A percentile compares a stretch with the other conserved stretches of the same genome.
Evolutionary conservation across 1,140 invertebrate genomes (phyloP).

Genomic region (Prorops nasuta): DNA sequence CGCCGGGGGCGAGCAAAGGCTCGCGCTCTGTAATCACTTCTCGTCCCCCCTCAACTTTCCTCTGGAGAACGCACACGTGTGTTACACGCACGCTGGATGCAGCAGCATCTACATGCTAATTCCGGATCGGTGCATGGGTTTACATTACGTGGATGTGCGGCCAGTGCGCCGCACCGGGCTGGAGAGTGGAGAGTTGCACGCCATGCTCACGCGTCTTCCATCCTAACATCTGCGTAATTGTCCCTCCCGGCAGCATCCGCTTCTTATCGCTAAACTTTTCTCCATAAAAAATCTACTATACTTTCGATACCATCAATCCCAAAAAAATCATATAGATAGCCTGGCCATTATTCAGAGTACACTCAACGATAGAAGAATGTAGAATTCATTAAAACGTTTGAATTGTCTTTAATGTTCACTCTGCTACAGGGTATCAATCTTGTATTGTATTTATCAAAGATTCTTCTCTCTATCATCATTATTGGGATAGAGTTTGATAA

Average conservation of each 20-base stretch:
- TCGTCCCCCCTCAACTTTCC: conserved; percentile 12
- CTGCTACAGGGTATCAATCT: too few species aligned
- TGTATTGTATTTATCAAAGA: too few species aligned
- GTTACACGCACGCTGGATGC: conserved; percentile 15
- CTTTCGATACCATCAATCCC: conserved; percentile 3
- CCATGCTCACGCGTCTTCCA: conserved; percentile 38
- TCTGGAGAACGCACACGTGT: conserved; percentile 14
- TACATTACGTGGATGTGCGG: conserved; percentile 24
- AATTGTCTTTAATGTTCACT: too few species aligned
- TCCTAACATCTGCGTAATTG: conserved; percentile 57
- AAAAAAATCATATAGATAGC: too few species aligned
- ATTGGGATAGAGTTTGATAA: too few species aligned
- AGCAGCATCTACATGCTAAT: conserved; percentile 35
- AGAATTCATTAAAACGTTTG: too few species aligned
- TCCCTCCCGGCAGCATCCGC: conserved; percentile 54
- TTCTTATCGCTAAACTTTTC: too few species aligned
- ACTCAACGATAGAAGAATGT: too few species aligned
- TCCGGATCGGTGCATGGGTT: conserved; percentile 13
- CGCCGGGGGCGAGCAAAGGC: conserved; percentile 54
- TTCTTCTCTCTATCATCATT: too few species aligned
- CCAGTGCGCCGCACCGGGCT: conserved; percentile 17
- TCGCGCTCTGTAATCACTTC: conserved; percentile 54
- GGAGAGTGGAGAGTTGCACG: conserved; percentile 28
- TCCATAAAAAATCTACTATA: too few species aligned
- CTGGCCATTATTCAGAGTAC: too few species aligned